Evolutionary conservation across 2,797 vertebrate species (phyloP), one percentile per base, ranked within the genome.

Genomic region (Crax fasciolata): DNA sequence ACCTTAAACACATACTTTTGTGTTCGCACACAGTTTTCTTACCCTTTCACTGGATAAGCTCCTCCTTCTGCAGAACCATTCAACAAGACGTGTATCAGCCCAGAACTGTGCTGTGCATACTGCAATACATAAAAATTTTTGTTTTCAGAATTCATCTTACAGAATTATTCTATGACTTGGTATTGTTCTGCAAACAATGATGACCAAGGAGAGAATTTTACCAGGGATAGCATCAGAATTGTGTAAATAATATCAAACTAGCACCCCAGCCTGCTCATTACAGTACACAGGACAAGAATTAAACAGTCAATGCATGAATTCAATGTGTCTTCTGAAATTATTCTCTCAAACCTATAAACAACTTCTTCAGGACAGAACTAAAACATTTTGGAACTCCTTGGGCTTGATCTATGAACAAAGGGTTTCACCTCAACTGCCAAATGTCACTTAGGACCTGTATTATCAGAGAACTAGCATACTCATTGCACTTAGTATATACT

Each of bases 21-120:
- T 77, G 39, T 30, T 63, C 18, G 30, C 61, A 62, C 59, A 43
- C n/a, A 39, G 24, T 84, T 91, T 91, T 80, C 97, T 97, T 95
- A 98, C 98, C 98, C 97, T 66, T 94, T 95, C 3, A 84, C 8
- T 27, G 98, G 98, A 96, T 97, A 98, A 77, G 98, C 97, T 90
- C 98, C 98, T 68, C 79, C 81, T 0, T 57, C 95, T 46, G 97
- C 95, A 44, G 98, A 98, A 48, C 98, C 98, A 52, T 98, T 98
- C 94, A 98, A 74, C 97, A 98, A 94, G 85, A 98, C 81, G 0
- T 95, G 81, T 80, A 98, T 95, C 63, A 97, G 96, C 13, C 98
- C 98, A 51, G 97, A 97, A 72, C 98, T 98, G 28, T 98, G 97
- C 49, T 24, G 88, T 1, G 98, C 97, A 94, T 98, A 98, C 98